A percentile compares a stretch with the other conserved stretches of the same genome.
These are phyloP conservation scores for Fabriciana adippe DNA, from an alignment of 2,888 invertebrate genomes.

Conservation along the genomic window DNA sequence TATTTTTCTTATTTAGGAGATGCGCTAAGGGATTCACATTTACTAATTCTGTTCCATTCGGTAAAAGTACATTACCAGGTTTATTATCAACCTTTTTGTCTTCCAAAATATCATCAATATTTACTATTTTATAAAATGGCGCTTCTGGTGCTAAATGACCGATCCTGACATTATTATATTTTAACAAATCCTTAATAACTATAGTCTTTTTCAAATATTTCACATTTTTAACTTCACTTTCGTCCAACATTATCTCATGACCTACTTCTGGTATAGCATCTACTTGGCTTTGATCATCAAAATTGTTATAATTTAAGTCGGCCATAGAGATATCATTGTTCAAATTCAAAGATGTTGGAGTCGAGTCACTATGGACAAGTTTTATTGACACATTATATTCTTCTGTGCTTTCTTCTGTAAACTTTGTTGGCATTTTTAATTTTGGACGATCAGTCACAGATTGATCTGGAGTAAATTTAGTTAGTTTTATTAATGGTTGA, in stretches of 20 bases:
- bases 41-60: slow-evolving; percentile 62
- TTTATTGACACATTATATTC: slow-evolving; percentile 48
- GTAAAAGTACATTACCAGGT: slow-evolving; percentile 45
- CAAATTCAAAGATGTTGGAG: slow-evolving; percentile 12
- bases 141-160: slow-evolving; percentile 63
- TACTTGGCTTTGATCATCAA: slow-evolving; percentile 31
- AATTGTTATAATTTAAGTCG: slow-evolving; percentile 30
- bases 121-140: slow-evolving; percentile 69
- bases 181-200: slow-evolving; percentile 53
- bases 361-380: slow-evolving; percentile 44
- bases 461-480: slow-evolving; percentile 47
- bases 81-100: slow-evolving; percentile 13
- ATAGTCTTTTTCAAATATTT: slow-evolving; percentile 50
- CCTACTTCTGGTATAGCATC: slow-evolving; percentile 65
- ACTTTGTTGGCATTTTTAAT: slow-evolving; percentile 59
- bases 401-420: slow-evolving; percentile 45
- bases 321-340: slow-evolving; percentile 11
- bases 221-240: slow-evolving; percentile 46
- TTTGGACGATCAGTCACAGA: slow-evolving; percentile 16
- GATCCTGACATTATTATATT: slow-evolving; percentile 54
- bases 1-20: slow-evolving; percentile 51
- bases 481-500: slow-evolving; percentile 55
- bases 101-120: slow-evolving; percentile 53
- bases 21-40: slow-evolving; percentile 68
- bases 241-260: slow-evolving; percentile 63